Evolutionary conservation across 2,797 vertebrate species (phyloP).

Genomic region (Ibycter americanus): DNA sequence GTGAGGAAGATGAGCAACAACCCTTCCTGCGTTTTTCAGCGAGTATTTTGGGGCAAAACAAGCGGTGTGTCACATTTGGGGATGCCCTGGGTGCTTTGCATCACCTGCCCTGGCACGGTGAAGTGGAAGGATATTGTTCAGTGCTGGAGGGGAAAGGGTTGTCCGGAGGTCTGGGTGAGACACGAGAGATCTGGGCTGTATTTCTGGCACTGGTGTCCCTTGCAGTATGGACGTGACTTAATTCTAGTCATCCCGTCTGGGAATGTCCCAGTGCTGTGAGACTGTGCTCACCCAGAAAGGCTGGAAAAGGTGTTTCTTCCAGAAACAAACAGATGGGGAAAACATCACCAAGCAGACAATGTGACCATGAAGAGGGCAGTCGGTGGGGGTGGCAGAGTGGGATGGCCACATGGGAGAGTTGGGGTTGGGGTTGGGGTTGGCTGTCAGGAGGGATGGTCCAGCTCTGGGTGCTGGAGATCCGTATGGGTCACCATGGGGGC

Average conservation of each 20-base stretch:
- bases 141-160: background rate
- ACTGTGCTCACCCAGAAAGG: background rate
- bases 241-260: background rate
- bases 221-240: background rate
- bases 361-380: background rate
- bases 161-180: background rate
- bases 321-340: background rate
- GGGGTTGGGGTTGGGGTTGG: background rate
- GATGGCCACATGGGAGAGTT: background rate
- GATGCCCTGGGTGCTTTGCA: background rate
- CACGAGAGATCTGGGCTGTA: background rate
- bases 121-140: background rate
- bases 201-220: background rate
- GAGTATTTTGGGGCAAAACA: background rate
- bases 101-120: background rate
- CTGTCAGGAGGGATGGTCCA: background rate
- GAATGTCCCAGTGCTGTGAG: background rate
- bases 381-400: background rate
- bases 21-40: background rate
- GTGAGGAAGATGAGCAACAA: background rate
- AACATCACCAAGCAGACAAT: background rate
- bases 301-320: background rate
- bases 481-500: background rate
- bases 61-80: background rate
- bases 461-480: background rate